phyloP scores from a whole-genome alignment of 2,888 invertebrate species.

The Eulithis prunata region DNA sequence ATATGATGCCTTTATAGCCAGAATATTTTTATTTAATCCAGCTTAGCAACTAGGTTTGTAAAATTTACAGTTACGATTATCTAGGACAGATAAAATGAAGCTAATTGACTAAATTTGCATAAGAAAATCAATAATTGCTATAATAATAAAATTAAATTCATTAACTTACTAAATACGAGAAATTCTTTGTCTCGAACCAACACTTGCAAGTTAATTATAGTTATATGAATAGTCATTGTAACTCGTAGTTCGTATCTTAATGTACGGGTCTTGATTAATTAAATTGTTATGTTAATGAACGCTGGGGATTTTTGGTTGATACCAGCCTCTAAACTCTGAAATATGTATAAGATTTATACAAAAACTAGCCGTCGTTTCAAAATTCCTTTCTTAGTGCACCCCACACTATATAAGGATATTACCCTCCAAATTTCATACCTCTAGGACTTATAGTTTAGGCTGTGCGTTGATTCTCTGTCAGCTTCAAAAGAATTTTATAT shows the following conservation, averaged over 20 bases:
- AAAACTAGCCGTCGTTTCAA: too few species aligned
- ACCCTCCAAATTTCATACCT: too few species aligned
- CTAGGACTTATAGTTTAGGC: too few species aligned
- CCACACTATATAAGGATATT: too few species aligned
- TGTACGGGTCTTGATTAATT: constrained; percentile 70
- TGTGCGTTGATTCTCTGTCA: too few species aligned
- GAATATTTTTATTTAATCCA: too few species aligned
- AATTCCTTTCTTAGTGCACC: too few species aligned
- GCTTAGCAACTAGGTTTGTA: not conserved
- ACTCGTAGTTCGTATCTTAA: constrained; percentile 46
- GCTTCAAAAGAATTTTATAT: too few species aligned
- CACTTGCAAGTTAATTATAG: constrained; percentile 31
- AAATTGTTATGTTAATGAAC: constrained; percentile 76
- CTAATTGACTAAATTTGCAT: not conserved
- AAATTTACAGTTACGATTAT: not conserved
- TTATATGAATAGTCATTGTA: constrained; percentile 47
- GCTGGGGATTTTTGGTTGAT: constrained; percentile 69
- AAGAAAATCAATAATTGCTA: constrained; percentile 1
- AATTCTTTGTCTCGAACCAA: constrained; percentile 30
- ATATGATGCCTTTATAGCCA: too few species aligned
- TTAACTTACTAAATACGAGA: constrained; percentile 16
- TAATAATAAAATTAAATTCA: constrained; percentile 8
- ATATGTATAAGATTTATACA: too few species aligned
- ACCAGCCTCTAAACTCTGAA: not conserved
- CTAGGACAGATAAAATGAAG: not conserved